Conservation (phyloP, 2,113 vertebrate genomes). For the Tor tambroides region DNA sequence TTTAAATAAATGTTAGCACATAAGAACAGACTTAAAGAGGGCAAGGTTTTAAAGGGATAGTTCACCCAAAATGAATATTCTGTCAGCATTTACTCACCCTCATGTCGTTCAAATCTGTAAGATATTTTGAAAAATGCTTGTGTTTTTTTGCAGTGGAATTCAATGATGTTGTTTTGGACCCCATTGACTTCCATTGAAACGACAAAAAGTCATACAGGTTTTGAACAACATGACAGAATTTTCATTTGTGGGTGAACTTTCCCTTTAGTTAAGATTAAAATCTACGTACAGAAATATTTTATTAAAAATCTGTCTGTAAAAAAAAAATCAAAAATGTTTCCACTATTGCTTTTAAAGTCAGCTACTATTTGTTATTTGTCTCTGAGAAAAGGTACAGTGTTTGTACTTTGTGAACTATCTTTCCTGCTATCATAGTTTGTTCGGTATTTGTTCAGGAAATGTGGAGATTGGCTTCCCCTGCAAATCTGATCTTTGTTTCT, state of each 20-base stretch:
- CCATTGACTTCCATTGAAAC: neutral
- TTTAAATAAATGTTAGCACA: slow-evolving; percentile 43
- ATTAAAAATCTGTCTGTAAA: slow-evolving; percentile 62
- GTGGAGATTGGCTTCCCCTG: slow-evolving; percentile 76
- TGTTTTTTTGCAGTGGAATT: too few species aligned
- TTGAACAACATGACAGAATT: neutral
- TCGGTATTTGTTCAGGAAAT: slow-evolving; percentile 76
- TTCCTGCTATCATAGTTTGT: slow-evolving; percentile 72
- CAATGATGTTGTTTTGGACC: neutral
- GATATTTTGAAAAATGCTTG: too few species aligned
- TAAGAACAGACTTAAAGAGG: slow-evolving; percentile 44
- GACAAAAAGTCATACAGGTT: neutral
- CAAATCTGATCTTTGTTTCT: slow-evolving; percentile 74
- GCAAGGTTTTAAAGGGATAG: slow-evolving; percentile 32
- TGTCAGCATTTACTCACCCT: neutral
- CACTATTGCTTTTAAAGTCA: slow-evolving; percentile 71
- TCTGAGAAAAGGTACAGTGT: slow-evolving; percentile 66
- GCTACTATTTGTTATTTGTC: slow-evolving; percentile 70
- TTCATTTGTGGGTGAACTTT: neutral
- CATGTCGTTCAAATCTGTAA: neutral
- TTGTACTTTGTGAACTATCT: slow-evolving; percentile 71
- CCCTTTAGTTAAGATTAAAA: neutral
- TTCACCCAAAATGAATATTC: neutral
- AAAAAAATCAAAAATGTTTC: slow-evolving; percentile 55
- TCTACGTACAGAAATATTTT: slow-evolving; percentile 71